These are phyloP conservation scores for Cataglyphis albicans DNA, from an alignment of 2,888 invertebrate species.

Conservation along the genomic window DNA sequence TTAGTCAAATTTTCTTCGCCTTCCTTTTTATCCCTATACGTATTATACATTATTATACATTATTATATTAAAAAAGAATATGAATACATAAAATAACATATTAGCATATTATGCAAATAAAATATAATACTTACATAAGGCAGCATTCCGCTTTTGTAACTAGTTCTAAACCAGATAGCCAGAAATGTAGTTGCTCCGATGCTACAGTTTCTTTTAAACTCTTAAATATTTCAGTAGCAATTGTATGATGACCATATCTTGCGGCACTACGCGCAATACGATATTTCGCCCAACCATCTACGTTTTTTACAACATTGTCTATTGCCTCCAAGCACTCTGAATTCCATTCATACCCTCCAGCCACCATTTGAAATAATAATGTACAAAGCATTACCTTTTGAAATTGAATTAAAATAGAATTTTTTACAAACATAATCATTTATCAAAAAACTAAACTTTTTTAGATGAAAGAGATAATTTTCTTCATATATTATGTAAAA, in stretches of 20 bases:
- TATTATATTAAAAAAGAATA: not conserved
- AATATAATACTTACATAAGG: slow-evolving; percentile 86
- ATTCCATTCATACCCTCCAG: slow-evolving; percentile 91
- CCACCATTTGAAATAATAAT: slow-evolving; percentile 93
- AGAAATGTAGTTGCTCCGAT: slow-evolving; percentile 95
- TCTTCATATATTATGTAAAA: not conserved
- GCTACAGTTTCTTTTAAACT: slow-evolving; percentile 91
- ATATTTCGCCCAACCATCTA: slow-evolving; percentile 94
- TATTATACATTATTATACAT: not conserved
- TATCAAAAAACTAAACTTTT: not conserved
- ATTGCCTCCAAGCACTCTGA: slow-evolving; percentile 88
- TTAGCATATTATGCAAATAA: not conserved
- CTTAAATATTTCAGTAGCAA: slow-evolving; percentile 90
- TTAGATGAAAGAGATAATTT: not conserved
- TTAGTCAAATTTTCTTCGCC: slow-evolving; percentile 73
- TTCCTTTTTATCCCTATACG: slow-evolving; percentile 73
- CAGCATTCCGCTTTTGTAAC: slow-evolving; percentile 92
- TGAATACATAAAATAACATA: not conserved
- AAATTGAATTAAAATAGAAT: slow-evolving; percentile 51
- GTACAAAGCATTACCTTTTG: slow-evolving; percentile 91
- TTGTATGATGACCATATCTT: slow-evolving; percentile 93
- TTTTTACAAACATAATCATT: slow-evolving; percentile 25
- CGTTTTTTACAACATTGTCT: slow-evolving; percentile 87
- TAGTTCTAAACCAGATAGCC: slow-evolving; percentile 93
- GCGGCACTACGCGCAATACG: slow-evolving; percentile 95